Percentiles rank a stretch among this genome's conserved stretches.
Evolutionary conservation across 1,140 invertebrate genomes (phyloP).

Genomic region (Chymomyza costata): DNA sequence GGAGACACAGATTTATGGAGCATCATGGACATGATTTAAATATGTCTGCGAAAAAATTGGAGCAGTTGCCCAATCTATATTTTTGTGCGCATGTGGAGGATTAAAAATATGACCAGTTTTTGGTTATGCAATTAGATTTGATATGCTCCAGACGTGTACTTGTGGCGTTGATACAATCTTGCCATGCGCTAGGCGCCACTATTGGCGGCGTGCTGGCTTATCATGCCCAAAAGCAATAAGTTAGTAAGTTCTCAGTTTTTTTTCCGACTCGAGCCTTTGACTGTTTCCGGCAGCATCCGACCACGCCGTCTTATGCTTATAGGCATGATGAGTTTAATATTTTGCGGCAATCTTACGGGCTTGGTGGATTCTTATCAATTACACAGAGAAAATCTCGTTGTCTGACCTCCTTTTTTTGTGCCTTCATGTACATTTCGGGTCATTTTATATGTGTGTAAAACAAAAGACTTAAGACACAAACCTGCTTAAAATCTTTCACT

Average conservation of each 20-base stretch:
- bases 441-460: slow-evolving; percentile 50
- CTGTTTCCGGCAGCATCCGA: slow-evolving; percentile 29
- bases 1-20: slow-evolving; percentile 12
- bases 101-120: slow-evolving; percentile 20
- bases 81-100: slow-evolving; percentile 29
- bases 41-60: background rate
- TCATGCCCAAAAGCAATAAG: slow-evolving; percentile 38
- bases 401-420: slow-evolving; percentile 43
- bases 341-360: slow-evolving; percentile 50
- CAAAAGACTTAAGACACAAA: slow-evolving; percentile 1
- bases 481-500: background rate
- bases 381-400: slow-evolving; percentile 48
- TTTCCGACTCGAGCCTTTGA: too few species aligned
- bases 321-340: slow-evolving; percentile 51
- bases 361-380: slow-evolving; percentile 40
- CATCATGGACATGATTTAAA: slow-evolving; percentile 16
- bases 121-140: slow-evolving; percentile 53
- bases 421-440: slow-evolving; percentile 44
- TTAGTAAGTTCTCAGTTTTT: background rate
- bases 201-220: slow-evolving; percentile 47
- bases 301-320: slow-evolving; percentile 51
- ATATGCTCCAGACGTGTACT: slow-evolving; percentile 52
- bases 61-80: too few species aligned
- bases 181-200: slow-evolving; percentile 57
- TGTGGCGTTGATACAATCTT: slow-evolving; percentile 53